Percentiles rank a stretch among this genome's conserved stretches.
phyloP scores from a whole-genome alignment of 2,797 vertebrate genomes.

The Sebastes reedi region DNA sequence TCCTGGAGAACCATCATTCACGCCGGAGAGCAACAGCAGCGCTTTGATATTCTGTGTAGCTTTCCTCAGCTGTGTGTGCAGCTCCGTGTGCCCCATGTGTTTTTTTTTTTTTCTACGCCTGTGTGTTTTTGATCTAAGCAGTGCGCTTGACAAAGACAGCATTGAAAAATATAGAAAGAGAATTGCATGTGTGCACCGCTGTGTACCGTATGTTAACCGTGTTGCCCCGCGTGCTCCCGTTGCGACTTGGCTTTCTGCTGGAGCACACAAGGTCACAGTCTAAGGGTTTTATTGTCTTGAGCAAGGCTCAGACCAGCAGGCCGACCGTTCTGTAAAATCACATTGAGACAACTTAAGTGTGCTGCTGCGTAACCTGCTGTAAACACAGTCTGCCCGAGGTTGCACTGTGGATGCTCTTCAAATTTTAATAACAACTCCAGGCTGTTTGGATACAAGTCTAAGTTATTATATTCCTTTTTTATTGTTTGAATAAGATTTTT shows the following conservation, averaged over 20 bases:
- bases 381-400: constrained; percentile 42
- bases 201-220: not conserved
- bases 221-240: not conserved
- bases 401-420: constrained; percentile 32
- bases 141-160: constrained; percentile 1
- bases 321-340: constrained; percentile 31
- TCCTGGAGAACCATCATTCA: constrained; percentile 73
- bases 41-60: constrained; percentile 56
- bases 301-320: constrained; percentile 23
- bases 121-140: constrained; percentile 44
- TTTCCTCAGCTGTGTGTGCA: constrained; percentile 9
- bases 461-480: constrained; percentile 35
- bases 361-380: constrained; percentile 34
- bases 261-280: constrained; percentile 15
- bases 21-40: constrained; percentile 38
- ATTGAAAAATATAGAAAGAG: constrained; percentile 21
- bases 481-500: constrained; percentile 38
- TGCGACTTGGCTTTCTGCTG: not conserved
- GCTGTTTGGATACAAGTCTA: constrained; percentile 16
- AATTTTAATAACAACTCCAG: constrained; percentile 46
- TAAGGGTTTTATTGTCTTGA: constrained; percentile 13
- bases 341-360: constrained; percentile 17
- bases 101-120: not conserved
- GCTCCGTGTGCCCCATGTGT: not conserved
- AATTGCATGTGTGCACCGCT: constrained; percentile 29